These are phyloP conservation scores for Rhinella marina DNA, from an alignment of 2,797 vertebrate genomes.

Conservation along the genomic window DNA sequence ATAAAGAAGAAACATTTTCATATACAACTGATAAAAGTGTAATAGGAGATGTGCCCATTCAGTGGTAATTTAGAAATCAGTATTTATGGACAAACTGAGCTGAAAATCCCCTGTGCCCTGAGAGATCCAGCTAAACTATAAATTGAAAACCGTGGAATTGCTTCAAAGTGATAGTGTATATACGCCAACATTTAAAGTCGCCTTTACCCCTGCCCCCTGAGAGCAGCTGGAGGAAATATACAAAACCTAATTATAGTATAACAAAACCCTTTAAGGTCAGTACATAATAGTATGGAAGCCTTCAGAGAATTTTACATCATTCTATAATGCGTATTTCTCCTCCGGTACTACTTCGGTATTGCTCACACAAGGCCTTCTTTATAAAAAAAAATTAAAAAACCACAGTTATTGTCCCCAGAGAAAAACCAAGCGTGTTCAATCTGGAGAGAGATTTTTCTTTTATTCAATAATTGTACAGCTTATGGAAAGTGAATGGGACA, in stretches of 20 bases:
- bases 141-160: slow-evolving; percentile 37
- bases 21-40: not conserved
- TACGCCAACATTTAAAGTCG: slow-evolving; percentile 40
- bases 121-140: slow-evolving; percentile 22
- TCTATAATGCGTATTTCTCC: slow-evolving; percentile 23
- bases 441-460: not conserved
- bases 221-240: slow-evolving; percentile 21
- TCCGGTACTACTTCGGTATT: not conserved
- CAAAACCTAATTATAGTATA: slow-evolving; percentile 55
- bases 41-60: not conserved
- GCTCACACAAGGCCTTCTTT: not conserved
- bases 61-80: not conserved
- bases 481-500: not conserved
- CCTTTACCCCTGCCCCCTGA: slow-evolving; percentile 21
- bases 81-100: not conserved
- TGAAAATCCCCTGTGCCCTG: slow-evolving; percentile 30
- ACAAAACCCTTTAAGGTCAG: slow-evolving; percentile 48
- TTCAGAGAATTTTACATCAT: slow-evolving; percentile 27
- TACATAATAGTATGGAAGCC: slow-evolving; percentile 44
- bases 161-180: slow-evolving; percentile 20
- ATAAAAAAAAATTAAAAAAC: not conserved
- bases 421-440: not conserved
- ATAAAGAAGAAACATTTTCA: not conserved
- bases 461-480: not conserved
- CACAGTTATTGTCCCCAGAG: not conserved